Evolutionary conservation across 1,140 invertebrate genomes (phyloP).

Genomic region (Babylonia areolata): DNA sequence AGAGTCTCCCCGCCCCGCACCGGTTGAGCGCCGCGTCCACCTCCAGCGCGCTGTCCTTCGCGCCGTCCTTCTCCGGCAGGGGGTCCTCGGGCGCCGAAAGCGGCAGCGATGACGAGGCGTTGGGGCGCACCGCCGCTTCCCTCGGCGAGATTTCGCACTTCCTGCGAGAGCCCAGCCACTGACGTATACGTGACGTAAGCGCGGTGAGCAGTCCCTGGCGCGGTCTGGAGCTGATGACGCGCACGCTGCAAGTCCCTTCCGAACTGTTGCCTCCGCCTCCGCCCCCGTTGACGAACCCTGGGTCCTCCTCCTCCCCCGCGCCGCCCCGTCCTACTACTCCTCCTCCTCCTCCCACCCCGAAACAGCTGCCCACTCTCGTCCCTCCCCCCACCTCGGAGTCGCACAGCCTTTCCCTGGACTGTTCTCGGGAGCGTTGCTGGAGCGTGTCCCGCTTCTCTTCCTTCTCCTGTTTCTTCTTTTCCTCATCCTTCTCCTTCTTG

Average conservation of each 20-base stretch:
- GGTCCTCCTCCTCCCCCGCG: not conserved
- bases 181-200: conserved; percentile 29
- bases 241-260: not conserved
- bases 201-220: conserved; percentile 22
- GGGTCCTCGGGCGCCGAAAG: not conserved
- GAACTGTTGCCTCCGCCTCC: not conserved
- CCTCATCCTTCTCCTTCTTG: conserved; percentile 11
- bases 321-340: not conserved
- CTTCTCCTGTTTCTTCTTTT: not conserved
- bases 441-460: not conserved
- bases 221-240: conserved; percentile 9
- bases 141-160: conserved; percentile 40
- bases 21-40: conserved; percentile 22
- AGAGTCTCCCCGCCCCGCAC: conserved; percentile 29
- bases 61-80: not conserved
- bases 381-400: not conserved
- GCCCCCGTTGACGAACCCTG: not conserved
- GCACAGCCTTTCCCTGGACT: not conserved
- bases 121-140: not conserved
- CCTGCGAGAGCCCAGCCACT: conserved; percentile 29
- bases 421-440: conserved; percentile 4
- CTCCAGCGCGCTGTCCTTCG: not conserved
- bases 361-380: not conserved
- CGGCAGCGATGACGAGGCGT: not conserved
- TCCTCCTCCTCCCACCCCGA: not conserved